Conservation (phyloP, 2,888 invertebrate genomes). For the Odontocerum albicorne region DNA sequence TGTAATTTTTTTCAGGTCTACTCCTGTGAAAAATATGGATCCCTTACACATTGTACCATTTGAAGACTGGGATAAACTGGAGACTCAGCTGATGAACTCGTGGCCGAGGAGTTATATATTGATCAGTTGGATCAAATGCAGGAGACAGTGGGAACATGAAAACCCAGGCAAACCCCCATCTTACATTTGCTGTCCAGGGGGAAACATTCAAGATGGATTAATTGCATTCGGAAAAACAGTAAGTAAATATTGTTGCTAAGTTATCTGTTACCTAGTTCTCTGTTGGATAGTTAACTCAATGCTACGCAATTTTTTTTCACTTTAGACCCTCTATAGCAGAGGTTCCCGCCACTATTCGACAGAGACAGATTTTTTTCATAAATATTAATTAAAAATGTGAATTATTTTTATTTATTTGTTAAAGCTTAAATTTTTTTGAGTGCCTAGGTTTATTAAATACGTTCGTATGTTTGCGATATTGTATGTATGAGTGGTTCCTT, state of each 20-base stretch:
- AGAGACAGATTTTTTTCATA: too few species aligned
- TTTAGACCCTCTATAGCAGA: too few species aligned
- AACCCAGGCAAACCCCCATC: constrained; percentile 39
- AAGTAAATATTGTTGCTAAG: constrained; percentile 24
- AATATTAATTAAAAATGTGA: too few species aligned
- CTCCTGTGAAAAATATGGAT: constrained; percentile 13
- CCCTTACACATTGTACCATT: constrained; percentile 19
- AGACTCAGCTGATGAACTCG: constrained; percentile 7
- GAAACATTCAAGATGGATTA: constrained; percentile 47
- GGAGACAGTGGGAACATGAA: constrained; percentile 42
- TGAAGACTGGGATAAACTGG: constrained; percentile 17
- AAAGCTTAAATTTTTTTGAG: too few species aligned
- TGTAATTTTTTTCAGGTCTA: background rate
- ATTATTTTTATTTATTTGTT: too few species aligned
- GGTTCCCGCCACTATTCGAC: too few species aligned
- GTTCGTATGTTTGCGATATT: too few species aligned
- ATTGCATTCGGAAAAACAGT: constrained; percentile 45
- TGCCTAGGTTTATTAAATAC: too few species aligned
- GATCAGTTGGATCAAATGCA: constrained; percentile 46
- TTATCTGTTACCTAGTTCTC: too few species aligned
- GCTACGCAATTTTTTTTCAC: too few species aligned
- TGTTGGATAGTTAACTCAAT: too few species aligned
- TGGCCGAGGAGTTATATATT: constrained; percentile 45
- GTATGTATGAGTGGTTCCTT: too few species aligned
- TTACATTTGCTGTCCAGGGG: constrained; percentile 49